A percentile compares a stretch with the other conserved stretches of the same genome.
Evolutionary conservation across 1,140 invertebrate species (phyloP).

Genomic region (Anoplolepis gracilipes): DNA sequence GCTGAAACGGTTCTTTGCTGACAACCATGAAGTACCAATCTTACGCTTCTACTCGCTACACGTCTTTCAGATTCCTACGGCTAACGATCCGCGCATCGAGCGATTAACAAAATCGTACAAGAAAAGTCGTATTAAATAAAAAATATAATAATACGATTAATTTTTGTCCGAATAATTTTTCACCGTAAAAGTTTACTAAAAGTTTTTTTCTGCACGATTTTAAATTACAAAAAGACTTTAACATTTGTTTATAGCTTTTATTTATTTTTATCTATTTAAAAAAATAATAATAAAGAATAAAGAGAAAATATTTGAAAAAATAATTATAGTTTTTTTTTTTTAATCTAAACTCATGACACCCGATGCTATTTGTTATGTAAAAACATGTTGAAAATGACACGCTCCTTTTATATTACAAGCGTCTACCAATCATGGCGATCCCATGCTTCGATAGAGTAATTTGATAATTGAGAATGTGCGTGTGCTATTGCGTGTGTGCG

Average conservation of each 20-base stretch:
- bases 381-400: background rate
- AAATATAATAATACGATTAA: background rate
- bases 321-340: too few species aligned
- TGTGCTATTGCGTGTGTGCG: background rate
- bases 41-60: constrained; percentile 2
- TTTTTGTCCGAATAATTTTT: background rate
- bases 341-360: background rate
- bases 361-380: background rate
- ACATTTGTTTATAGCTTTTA: background rate
- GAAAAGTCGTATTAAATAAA: too few species aligned
- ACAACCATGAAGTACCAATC: constrained; percentile 52
- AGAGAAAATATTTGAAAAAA: background rate
- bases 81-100: background rate
- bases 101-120: background rate
- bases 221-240: too few species aligned
- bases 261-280: background rate
- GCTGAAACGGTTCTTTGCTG: constrained; percentile 61
- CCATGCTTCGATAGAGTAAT: constrained; percentile 49
- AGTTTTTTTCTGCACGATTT: background rate
- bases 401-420: background rate
- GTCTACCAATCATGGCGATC: background rate
- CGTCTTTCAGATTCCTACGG: constrained; percentile 18
- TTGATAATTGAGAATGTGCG: constrained; percentile 33
- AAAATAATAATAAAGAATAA: background rate
- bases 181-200: background rate